Conservation (phyloP, 2,797 vertebrate species). For the Tolypeutes matacus region DNA sequence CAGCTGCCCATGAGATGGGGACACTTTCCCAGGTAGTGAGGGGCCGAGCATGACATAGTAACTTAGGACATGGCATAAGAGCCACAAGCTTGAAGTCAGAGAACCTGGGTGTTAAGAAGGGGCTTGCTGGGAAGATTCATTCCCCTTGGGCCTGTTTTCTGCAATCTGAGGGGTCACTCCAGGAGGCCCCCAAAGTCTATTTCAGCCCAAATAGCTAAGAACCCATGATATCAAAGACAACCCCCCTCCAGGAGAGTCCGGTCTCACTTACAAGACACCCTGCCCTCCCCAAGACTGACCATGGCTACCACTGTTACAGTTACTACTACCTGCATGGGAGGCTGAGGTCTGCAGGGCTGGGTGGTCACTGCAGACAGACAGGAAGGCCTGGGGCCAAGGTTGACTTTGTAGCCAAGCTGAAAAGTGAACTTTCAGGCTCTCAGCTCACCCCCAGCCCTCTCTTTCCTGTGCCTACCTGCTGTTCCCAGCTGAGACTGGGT, state of each 20-base stretch:
- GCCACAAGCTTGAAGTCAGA: background rate
- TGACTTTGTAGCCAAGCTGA: background rate
- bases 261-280: background rate
- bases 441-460: background rate
- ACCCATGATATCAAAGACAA: background rate
- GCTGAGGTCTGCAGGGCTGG: background rate
- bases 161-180: background rate
- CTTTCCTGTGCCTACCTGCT: background rate
- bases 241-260: background rate
- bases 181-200: background rate
- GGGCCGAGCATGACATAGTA: background rate
- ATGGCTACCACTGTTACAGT: background rate
- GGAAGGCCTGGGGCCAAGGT: background rate
- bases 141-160: background rate
- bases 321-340: background rate
- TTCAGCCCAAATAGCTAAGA: background rate
- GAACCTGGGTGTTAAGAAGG: background rate
- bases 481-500: background rate
- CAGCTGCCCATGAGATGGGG: background rate
- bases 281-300: background rate
- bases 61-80: background rate
- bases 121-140: background rate
- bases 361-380: background rate
- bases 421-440: background rate
- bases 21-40: background rate